Base-by-base conservation (phyloP, 2,888 invertebrate genomes). In the Xanthorhoe spadicearia region DNA sequence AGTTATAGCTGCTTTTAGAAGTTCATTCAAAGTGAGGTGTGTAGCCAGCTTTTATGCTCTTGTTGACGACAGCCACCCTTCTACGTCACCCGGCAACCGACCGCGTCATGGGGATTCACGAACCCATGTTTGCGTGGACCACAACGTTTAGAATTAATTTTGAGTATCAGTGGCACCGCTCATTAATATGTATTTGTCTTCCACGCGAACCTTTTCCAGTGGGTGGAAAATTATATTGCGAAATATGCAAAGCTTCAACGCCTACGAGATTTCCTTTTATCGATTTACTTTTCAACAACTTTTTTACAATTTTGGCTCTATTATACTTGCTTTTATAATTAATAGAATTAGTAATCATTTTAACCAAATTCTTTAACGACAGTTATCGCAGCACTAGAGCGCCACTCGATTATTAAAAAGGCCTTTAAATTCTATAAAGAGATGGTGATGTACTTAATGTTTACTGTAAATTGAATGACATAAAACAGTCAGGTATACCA, bases 71-170 rank as follows among this genome's bases (percentile, higher is more conserved):
- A 68, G 17, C 60, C 19, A 13, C 13, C 57, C 35, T 48, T 19
- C 17, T 38, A 59, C 51, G 57, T 59, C 54, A 50, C 38, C n/a
- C 51, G 57, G 56, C 54, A 50, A 28, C n/a, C 15, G 17, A 62
- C 69, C 64, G 74, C 75, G 72, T 72, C 73, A 67, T 68, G 70
- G 72, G 72, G 60, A 67, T 72, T 72, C 66, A 71, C 69, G 55
- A 65, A 69, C 67, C 65, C 56, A n/a, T 67, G 55, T 58, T 56
- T 59, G 57, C 50, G 46, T 49, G 48, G 53, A 64, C 63, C 63
- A 58, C 60, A 56, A n/a, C 35, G 53, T 43, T 58, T 58, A 51
- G 48, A 57, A 23, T 54, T 60, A 50, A 66, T 64, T 62, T 56
- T 32, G 10, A 35, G 62, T 61, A 61, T 58, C 51, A 46, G 23